Evolutionary conservation across 2,888 invertebrate species (phyloP).

Genomic region (Lomographa bimaculata): DNA sequence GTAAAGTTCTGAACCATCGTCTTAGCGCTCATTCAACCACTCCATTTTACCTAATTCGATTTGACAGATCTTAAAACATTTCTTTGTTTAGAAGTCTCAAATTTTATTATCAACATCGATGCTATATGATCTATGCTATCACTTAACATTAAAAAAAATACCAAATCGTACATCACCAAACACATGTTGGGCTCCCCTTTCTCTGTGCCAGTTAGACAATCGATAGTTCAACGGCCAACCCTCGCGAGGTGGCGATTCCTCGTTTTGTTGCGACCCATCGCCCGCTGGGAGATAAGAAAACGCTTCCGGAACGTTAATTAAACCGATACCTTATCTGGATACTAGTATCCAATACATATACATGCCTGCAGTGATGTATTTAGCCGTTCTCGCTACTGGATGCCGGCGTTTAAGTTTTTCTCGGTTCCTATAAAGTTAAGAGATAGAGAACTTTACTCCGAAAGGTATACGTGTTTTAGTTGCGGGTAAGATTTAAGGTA

Average conservation of each 20-base stretch:
- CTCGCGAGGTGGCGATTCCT: slow-evolving; percentile 50
- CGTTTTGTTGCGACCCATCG: slow-evolving; percentile 43
- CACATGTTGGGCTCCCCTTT: slow-evolving; percentile 1
- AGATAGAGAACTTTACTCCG: too few relatives aligned
- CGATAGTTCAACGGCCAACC: slow-evolving; percentile 62
- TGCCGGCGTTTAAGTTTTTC: slow-evolving; percentile 3
- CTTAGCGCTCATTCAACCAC: too few relatives aligned
- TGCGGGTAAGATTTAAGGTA: too few relatives aligned
- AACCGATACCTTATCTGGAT: slow-evolving; percentile 36
- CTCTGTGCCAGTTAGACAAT: slow-evolving; percentile 39
- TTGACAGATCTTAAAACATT: too few relatives aligned
- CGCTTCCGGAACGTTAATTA: slow-evolving; percentile 49
- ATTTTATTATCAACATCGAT: too few relatives aligned
- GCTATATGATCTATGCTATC: too few relatives aligned
- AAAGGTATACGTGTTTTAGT: too few relatives aligned
- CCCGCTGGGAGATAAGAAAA: slow-evolving; percentile 42
- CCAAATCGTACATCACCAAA: neutral
- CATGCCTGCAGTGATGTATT: slow-evolving; percentile 8
- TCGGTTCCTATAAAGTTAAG: slow-evolving; percentile 1
- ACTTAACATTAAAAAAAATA: too few relatives aligned
- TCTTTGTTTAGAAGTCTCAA: too few relatives aligned
- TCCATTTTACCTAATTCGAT: too few relatives aligned
- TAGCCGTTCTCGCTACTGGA: slow-evolving; percentile 1
- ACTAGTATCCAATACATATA: too few relatives aligned
- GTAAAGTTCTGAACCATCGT: too few relatives aligned